Evolutionary conservation across 2,113 vertebrate species (phyloP).

Genomic region (Brachypteracias leptosomus): DNA sequence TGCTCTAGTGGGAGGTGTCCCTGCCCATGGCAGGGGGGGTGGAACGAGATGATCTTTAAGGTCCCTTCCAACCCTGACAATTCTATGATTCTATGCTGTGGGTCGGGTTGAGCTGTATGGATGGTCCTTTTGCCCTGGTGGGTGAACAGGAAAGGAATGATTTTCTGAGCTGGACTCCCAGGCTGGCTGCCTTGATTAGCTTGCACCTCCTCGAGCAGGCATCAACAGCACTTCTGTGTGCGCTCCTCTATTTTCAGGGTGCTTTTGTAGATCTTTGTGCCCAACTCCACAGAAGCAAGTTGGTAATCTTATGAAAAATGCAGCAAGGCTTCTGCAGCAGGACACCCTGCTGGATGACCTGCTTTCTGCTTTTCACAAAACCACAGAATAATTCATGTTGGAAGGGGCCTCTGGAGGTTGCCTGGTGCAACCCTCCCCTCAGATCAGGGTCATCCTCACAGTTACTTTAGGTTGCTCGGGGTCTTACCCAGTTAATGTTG

Average conservation of each 20-base stretch:
- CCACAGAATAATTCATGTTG: background rate
- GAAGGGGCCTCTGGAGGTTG: background rate
- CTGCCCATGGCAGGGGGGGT: too few species aligned
- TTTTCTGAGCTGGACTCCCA: background rate
- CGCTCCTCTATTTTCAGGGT: background rate
- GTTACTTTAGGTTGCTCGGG: background rate
- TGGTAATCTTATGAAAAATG: background rate
- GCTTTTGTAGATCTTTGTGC: background rate
- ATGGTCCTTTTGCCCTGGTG: background rate
- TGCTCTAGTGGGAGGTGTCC: too few species aligned
- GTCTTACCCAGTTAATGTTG: background rate
- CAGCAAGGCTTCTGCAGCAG: background rate
- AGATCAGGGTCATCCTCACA: background rate
- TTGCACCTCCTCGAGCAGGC: background rate
- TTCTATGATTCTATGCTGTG: too few species aligned
- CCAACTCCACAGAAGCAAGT: background rate
- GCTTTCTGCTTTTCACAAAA: background rate
- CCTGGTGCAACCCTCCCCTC: rapidly evolving
- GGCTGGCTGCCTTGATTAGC: background rate
- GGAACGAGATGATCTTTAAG: too few species aligned
- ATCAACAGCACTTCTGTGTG: background rate
- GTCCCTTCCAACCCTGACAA: too few species aligned
- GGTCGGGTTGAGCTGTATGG: background rate
- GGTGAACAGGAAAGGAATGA: background rate
- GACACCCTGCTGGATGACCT: background rate